These are phyloP conservation scores for Onychomys leucogaster DNA, from an alignment of 2,797 vertebrate genomes.

Conservation along the genomic window DNA sequence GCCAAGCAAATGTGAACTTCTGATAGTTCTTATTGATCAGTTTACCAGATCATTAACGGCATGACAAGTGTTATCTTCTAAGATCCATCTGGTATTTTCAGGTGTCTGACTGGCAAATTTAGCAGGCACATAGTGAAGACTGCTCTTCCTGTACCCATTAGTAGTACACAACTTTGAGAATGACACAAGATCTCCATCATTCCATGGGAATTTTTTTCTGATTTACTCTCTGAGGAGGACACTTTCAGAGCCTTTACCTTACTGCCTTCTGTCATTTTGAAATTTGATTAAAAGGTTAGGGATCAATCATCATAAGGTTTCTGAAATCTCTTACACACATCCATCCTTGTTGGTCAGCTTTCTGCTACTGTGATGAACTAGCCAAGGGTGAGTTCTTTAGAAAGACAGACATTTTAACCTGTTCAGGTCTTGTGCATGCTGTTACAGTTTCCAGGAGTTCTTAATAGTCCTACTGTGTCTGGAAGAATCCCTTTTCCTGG, in stretches of 20 bases:
- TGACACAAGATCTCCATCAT: neutral
- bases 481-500: neutral
- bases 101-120: neutral
- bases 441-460: neutral
- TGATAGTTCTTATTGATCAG: neutral
- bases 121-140: neutral
- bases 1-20: neutral
- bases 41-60: neutral
- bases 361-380: neutral
- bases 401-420: neutral
- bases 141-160: neutral
- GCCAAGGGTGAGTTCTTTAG: neutral
- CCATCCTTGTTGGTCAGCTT: neutral
- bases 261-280: neutral
- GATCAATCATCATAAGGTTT: neutral
- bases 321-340: neutral
- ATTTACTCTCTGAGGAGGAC: neutral
- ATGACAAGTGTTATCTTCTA: neutral
- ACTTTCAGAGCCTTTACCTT: conserved; percentile 2
- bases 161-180: neutral
- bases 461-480: neutral
- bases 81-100: neutral
- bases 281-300: neutral
- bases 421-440: neutral
- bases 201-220: neutral